These are phyloP conservation scores for Gorsachius goisagi DNA, from an alignment of 2,113 vertebrate species.

Conservation along the genomic window DNA sequence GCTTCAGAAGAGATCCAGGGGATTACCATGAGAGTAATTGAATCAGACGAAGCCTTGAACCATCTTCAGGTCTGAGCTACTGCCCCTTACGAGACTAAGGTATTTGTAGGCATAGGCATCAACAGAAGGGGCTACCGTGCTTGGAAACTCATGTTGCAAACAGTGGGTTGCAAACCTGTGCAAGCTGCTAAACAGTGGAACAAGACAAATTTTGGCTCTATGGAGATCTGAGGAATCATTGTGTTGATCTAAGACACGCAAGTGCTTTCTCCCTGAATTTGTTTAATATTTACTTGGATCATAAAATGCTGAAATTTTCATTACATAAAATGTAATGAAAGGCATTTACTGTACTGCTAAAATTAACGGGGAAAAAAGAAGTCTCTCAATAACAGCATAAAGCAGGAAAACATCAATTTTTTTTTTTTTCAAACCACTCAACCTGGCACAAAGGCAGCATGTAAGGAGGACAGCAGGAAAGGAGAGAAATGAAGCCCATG, in stretches of 20 bases:
- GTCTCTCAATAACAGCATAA: background rate
- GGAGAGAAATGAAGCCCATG: background rate
- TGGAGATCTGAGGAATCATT: background rate
- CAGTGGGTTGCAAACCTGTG: background rate
- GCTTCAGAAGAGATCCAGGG: background rate
- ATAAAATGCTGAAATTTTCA: background rate
- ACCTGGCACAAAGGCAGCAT: background rate
- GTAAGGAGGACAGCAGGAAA: background rate
- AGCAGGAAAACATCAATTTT: background rate
- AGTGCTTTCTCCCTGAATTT: background rate
- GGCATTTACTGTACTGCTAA: background rate
- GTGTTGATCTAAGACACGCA: accelerated
- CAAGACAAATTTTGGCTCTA: background rate
- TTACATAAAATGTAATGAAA: background rate
- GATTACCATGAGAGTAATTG: background rate
- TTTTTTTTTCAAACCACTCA: background rate
- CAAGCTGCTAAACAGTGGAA: background rate
- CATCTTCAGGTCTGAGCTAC: background rate
- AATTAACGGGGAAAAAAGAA: background rate
- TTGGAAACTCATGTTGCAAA: background rate
- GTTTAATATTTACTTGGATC: background rate
- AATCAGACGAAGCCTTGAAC: background rate
- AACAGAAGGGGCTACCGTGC: background rate
- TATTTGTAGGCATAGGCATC: background rate
- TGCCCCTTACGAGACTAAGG: background rate